These are phyloP conservation scores for Sebastes iracundus DNA, from an alignment of 2,797 vertebrate species.

Conservation along the genomic window DNA sequence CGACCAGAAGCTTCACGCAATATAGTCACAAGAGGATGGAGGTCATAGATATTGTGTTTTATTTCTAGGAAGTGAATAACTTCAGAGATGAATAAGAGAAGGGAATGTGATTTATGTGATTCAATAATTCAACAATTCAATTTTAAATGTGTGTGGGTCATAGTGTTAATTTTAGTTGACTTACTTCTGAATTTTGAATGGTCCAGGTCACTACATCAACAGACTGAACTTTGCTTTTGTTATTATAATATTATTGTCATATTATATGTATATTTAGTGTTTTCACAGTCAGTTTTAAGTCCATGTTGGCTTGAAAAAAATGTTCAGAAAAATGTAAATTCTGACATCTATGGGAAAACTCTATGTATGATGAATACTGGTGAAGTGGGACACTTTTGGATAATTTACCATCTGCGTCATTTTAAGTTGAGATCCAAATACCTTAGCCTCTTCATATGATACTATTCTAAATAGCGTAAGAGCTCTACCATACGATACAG, in stretches of 20 bases:
- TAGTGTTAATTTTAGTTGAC: not conserved
- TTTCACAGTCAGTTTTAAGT: not conserved
- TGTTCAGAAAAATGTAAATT: not conserved
- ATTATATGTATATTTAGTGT: not conserved
- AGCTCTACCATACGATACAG: too few species aligned
- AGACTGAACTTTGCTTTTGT: not conserved
- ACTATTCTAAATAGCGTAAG: too few species aligned
- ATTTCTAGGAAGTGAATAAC: slow-evolving; percentile 41
- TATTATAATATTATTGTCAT: not conserved
- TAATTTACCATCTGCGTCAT: too few species aligned
- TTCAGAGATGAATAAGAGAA: slow-evolving; percentile 17
- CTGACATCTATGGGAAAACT: too few species aligned
- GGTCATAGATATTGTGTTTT: slow-evolving; percentile 45
- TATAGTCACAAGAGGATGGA: slow-evolving; percentile 43
- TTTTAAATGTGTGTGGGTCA: not conserved
- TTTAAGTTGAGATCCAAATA: too few species aligned
- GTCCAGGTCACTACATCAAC: not conserved
- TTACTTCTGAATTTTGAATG: not conserved
- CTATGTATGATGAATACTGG: too few species aligned
- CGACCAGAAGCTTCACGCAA: slow-evolving; percentile 46
- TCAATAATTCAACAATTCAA: not conserved
- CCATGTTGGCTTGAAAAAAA: not conserved
- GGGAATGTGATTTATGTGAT: slow-evolving; percentile 18
- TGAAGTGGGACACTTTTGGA: too few species aligned
- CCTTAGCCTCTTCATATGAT: too few species aligned